Evolutionary conservation across 2,888 invertebrate species (phyloP).

Genomic region (Hemithea aestivaria): DNA sequence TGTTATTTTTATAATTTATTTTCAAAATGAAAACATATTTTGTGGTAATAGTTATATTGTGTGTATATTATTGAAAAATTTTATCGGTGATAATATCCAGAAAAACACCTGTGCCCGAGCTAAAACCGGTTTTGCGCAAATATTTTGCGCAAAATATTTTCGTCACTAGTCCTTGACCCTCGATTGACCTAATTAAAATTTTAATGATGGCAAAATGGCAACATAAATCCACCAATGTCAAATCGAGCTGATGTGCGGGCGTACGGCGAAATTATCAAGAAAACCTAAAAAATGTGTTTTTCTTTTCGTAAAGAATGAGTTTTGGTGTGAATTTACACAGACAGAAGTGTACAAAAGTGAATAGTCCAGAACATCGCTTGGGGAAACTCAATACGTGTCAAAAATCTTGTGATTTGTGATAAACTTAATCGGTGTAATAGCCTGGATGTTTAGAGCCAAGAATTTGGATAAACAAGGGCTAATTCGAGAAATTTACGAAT

Average conservation of each 20-base stretch:
- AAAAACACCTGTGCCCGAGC: no score
- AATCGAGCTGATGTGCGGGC: constrained; percentile 25
- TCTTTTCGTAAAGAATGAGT: constrained; percentile 3
- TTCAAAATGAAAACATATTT: no score
- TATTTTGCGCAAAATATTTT: not conserved
- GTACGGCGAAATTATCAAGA: constrained; percentile 26
- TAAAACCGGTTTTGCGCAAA: no score
- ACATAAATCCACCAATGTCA: constrained; percentile 32
- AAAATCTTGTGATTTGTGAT: constrained; percentile 5
- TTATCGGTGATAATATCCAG: no score
- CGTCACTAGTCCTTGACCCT: constrained; percentile 26
- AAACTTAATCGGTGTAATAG: constrained; percentile 2
- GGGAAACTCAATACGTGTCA: constrained; percentile 4
- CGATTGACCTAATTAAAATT: constrained; percentile 23
- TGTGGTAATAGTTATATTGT: no score
- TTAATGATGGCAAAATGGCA: constrained; percentile 35
- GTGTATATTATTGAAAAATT: no score
- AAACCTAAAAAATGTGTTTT: constrained; percentile 28
- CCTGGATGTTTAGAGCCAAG: constrained; percentile 11
- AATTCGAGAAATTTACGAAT: not conserved
- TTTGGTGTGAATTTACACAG: not conserved
- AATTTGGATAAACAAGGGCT: not conserved
- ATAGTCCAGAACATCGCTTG: not conserved
- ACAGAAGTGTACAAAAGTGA: not conserved
- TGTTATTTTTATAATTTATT: constrained; percentile 4